Base-by-base conservation (phyloP, 2,888 invertebrate species). In the Drosophila fungiperda region DNA sequence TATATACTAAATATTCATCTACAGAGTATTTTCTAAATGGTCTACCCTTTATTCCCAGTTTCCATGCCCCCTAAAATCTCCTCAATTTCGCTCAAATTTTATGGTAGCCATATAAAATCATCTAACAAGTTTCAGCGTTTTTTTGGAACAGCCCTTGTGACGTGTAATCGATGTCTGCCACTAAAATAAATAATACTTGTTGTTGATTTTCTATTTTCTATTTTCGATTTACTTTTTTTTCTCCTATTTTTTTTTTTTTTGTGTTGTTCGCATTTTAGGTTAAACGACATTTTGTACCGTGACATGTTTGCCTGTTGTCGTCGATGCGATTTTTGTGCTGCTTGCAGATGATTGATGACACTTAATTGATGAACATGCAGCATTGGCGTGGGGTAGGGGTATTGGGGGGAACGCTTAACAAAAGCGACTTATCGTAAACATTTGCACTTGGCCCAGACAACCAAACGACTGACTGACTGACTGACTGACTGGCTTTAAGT, bases 321-420 rank as follows among this genome's bases (percentile, higher is more conserved):
- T 49, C 57, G 82, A 81, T 73, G 68, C 69, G 42, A 70, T 84
- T 73, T 74, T 75, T 58, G 32, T 66, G 66, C 60, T 73, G 67
- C 73, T 81, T 78, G 65, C 65, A 61, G 78, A 91, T 91, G 91
- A 91, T 91, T 92, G 91, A 91, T 91, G 91, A 84, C 87, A 89
- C 80, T 87, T 91, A 92, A 91, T 92, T 92, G 91, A 90, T 70
- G 89, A 78, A 76, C 82, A 78, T 66, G 63, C 68, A 50, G 40
- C 23, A 29, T 38, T 7, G 36, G 55, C 15, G 15, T 5, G 15
- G 53, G 17, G 23, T 23, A 2, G 8, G 45, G 12, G 3, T 5
- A 6, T 11, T 26, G 20, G 8, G 50, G 58, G 20, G 40, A 60
- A 49, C 49, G 52, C 62, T 59, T 26, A 65, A 55, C 63, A 53